Conservation (phyloP, 2,113 vertebrate genomes). For the Rissa tridactyla region DNA sequence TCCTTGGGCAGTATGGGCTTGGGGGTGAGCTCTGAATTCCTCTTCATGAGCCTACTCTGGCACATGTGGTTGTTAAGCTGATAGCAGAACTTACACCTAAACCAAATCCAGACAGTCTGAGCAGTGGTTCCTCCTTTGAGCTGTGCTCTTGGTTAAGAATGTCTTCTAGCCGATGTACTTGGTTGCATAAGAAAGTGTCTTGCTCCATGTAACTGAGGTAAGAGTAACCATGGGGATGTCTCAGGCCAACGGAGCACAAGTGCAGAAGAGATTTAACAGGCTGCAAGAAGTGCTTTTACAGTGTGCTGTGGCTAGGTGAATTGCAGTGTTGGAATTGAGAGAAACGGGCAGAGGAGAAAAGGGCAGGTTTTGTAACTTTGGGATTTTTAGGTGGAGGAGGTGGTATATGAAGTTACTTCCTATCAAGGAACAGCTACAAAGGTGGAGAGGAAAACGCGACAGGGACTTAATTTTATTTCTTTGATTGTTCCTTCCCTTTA, state of each 20-base stretch:
- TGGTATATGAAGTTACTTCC: not conserved
- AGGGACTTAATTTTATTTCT: not conserved
- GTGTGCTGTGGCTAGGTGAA: not conserved
- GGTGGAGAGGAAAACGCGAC: not conserved
- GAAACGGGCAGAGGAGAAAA: not conserved
- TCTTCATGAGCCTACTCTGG: not conserved
- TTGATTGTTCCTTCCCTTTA: not conserved
- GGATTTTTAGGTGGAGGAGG: not conserved
- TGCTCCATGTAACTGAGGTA: not conserved
- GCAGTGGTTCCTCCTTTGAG: not conserved
- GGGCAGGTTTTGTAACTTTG: not conserved
- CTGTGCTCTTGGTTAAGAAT: not conserved
- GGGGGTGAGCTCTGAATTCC: not conserved
- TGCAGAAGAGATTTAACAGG: not conserved
- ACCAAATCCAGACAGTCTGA: not conserved
- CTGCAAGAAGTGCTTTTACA: not conserved
- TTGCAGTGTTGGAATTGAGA: not conserved
- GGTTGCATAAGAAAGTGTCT: not conserved
- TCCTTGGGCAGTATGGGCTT: not conserved
- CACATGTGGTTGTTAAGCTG: not conserved
- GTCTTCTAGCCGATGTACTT: not conserved
- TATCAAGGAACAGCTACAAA: not conserved
- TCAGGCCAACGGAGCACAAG: accelerated
- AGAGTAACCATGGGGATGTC: not conserved
- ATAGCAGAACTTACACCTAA: not conserved